Base-by-base conservation (phyloP, 1,140 invertebrate species). In the Pseudobourletiella spinata region DNA sequence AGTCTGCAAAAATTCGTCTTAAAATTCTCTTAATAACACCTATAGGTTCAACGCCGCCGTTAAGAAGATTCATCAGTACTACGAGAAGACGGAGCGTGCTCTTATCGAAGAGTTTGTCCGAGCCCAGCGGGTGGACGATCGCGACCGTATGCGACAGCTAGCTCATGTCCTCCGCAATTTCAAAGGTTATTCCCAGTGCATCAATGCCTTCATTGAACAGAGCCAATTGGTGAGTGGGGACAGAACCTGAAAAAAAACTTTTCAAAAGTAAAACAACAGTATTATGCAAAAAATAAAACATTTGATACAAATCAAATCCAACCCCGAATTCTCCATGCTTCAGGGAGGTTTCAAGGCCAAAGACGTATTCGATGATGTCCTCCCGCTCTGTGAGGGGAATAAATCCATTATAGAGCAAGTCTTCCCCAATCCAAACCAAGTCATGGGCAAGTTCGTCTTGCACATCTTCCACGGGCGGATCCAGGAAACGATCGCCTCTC, bases 391-490 rank as follows among this genome's bases (percentile, higher is more conserved):
- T 77, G 84, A 86, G 67, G 87, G 86, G 71, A 95, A 93, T 72
- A 86, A 92, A 72, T 82, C 84, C 61, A 82, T 97, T 1, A 92
- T 98, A 63, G 85, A 87, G 73, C 84, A 88, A 76, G 95, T 99
- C 0, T 99, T 99, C 73, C 85, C 83, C n/a, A 95, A 94, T 78
- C 91, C 94, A 0, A 89, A 96, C 66, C 89, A 94, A 81, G 93
- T 99, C 0, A 98, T 98, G 91, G 87, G 88, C 35, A 98, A 98
- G 78, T 95, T 98, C 79, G 88, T 98, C 29, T 78, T 98, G 1
- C 96, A 96, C 72, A 91, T 99, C 61, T 99, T 95, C 76, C 90
- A 96, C 71, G 78, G 91, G 3, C 91, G 94, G 75, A 78, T 98
- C 35, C 87, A 85, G 76, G 83, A 82, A 72, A 69, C 63, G 48